Evolutionary conservation across 2,888 invertebrate species (phyloP), one percentile per base, ranked within the genome.

Genomic region (Epirrhoe alternata): DNA sequence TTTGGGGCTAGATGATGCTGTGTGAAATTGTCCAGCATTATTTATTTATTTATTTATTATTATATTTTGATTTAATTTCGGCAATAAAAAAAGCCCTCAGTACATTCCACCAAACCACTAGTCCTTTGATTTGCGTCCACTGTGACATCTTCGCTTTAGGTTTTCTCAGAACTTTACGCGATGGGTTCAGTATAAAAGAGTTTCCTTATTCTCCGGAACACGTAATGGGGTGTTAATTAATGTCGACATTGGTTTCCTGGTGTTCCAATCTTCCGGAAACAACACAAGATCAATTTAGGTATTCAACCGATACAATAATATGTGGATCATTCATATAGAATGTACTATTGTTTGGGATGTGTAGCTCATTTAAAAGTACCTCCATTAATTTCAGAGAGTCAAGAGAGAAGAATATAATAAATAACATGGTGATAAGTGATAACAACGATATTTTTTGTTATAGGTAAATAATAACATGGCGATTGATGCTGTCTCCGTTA

Each of bases 181-280:
- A 56, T 8, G 47, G 56, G 42, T 52, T 33, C 17, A 8, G 49
- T 42, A 51, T 54, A 47, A 51, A 60, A 60, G 47, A 38, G 50
- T 56, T 65, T 60, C 59, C 50, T 67, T 63, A 30, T 58, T 52
- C 14, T 53, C 58, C 58, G 68, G 64, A 64, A 64, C 58, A 51
- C 56, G 61, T 64, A 62, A 61, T 65, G 53, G 62, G 33, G 58
- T 63, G 73, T 71, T 72, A 69, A 70, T 70, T 70, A 67, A 63
- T 67, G 56, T 60, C 51, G 47, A 53, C 64, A 59, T 50, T 47
- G 53, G 58, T 58, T 54, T 66, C 49, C 50, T 51, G 57, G 10
- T 38, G 24, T 17, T 8, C 16, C 38, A n/a, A 47, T 30, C 56
- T 52, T 65, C 51, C 60, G 45, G 53, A 31, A 33, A 49, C 31